Percentiles rank a stretch among this genome's conserved stretches.
Conservation (phyloP, 2,797 vertebrate genomes). For the Cyclopterus lumpus region DNA sequence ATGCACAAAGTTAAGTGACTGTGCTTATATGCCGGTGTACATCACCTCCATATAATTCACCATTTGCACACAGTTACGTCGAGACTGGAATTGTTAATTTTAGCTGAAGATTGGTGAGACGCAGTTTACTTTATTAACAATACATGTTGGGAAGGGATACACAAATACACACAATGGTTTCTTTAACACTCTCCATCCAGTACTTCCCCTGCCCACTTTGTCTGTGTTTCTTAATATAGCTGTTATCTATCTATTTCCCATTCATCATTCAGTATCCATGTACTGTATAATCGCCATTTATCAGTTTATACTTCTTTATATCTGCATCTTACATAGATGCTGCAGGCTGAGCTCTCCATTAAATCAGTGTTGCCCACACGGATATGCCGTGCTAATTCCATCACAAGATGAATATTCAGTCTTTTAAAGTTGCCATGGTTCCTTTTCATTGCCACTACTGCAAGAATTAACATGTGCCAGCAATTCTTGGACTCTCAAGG, state of each 20-base stretch:
- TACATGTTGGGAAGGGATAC: background rate
- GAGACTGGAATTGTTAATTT: background rate
- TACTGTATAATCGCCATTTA: background rate
- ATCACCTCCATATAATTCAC: background rate
- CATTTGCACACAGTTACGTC: background rate
- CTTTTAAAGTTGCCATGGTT: constrained; percentile 60
- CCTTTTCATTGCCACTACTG: constrained; percentile 65
- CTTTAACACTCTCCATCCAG: background rate
- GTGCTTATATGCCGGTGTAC: background rate
- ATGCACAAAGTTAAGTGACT: constrained; percentile 7
- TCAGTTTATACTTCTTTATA: constrained; percentile 18
- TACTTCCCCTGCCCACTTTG: background rate
- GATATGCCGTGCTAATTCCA: constrained; percentile 49
- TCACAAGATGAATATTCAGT: constrained; percentile 55
- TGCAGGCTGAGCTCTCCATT: constrained; percentile 33
- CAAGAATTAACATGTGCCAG: constrained; percentile 53
- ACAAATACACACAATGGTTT: background rate
- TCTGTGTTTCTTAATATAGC: background rate
- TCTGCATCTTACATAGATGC: constrained; percentile 27
- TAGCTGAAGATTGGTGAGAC: background rate
- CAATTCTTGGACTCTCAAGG: constrained; percentile 63
- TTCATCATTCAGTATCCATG: constrained; percentile 11
- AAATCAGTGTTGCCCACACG: constrained; percentile 46
- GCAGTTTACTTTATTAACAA: background rate
- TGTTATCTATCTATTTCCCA: background rate